phyloP scores from a whole-genome alignment of 1,140 invertebrate genomes.

The Diachasma alloeum region DNA sequence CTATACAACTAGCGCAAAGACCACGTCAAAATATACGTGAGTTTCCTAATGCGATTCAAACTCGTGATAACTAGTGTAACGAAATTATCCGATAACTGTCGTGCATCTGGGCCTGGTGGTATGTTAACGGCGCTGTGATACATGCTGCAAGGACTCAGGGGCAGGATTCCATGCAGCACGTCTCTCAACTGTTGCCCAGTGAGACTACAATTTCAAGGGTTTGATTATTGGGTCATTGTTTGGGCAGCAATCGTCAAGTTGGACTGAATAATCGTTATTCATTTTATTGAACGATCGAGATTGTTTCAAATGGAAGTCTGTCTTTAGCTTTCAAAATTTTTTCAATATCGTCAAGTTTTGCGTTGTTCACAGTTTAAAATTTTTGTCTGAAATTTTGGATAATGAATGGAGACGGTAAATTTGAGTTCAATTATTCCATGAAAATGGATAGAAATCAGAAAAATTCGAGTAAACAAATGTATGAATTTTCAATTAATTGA shows the following conservation, averaged over 20 bases:
- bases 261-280: background rate
- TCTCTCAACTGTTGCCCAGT: background rate
- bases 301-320: too few species aligned
- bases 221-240: background rate
- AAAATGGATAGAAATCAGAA: too few species aligned
- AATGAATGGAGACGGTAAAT: too few species aligned
- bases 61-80: slow-evolving; percentile 48
- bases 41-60: slow-evolving; percentile 48
- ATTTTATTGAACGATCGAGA: too few species aligned
- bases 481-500: too few species aligned
- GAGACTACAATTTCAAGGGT: background rate
- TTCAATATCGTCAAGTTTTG: too few species aligned
- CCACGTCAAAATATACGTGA: slow-evolving; percentile 3
- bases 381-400: too few species aligned
- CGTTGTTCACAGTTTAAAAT: too few species aligned
- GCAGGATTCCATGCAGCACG: background rate
- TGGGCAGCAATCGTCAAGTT: background rate
- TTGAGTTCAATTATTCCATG: too few species aligned
- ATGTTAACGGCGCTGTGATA: slow-evolving; percentile 19
- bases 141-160: background rate
- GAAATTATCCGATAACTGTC: slow-evolving; percentile 51
- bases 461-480: too few species aligned
- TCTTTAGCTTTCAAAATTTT: too few species aligned
- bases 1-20: background rate
- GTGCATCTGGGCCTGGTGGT: slow-evolving; percentile 20